phyloP scores from a whole-genome alignment of 2,888 invertebrate genomes.

The Caenorhabditis japonica region DNA sequence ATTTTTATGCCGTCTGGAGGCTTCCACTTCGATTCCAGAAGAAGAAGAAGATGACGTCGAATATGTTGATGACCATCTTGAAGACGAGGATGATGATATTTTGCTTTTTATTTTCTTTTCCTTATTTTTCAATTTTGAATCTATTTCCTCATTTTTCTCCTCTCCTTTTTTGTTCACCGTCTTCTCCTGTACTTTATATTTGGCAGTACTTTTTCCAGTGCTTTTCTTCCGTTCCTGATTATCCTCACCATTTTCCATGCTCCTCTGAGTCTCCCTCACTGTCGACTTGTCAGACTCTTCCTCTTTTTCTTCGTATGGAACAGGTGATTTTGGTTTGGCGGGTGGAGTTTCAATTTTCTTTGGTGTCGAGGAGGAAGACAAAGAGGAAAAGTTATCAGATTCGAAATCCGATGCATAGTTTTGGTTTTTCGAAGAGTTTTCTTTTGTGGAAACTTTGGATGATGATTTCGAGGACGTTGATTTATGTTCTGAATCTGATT shows the following conservation, averaged over 20 bases:
- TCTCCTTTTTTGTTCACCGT: neutral
- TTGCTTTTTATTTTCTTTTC: too few species aligned
- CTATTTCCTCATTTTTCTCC: too few species aligned
- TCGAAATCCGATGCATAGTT: conserved; percentile 19
- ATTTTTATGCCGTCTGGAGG: neutral
- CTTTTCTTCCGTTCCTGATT: neutral
- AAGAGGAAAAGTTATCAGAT: conserved; percentile 13
- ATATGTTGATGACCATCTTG: neutral
- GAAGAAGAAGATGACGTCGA: conserved; percentile 18
- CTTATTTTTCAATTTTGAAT: too few species aligned
- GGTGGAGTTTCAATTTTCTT: neutral
- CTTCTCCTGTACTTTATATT: too few species aligned
- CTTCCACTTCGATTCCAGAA: neutral
- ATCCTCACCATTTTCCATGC: neutral
- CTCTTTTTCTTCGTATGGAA: conserved; percentile 19
- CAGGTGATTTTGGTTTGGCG: neutral
- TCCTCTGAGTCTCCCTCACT: conserved; percentile 19
- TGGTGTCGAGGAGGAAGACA: neutral
- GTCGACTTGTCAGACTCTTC: conserved; percentile 29
- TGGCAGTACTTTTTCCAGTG: too few species aligned
- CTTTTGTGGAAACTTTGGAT: neutral
- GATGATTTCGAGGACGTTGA: conserved; percentile 15
- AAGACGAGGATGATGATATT: neutral
- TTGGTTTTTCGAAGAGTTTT: neutral
- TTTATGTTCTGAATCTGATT: conserved; percentile 11